phyloP scores from a whole-genome alignment of 2,113 vertebrate species.

The Aspiorhynchus laticeps region DNA sequence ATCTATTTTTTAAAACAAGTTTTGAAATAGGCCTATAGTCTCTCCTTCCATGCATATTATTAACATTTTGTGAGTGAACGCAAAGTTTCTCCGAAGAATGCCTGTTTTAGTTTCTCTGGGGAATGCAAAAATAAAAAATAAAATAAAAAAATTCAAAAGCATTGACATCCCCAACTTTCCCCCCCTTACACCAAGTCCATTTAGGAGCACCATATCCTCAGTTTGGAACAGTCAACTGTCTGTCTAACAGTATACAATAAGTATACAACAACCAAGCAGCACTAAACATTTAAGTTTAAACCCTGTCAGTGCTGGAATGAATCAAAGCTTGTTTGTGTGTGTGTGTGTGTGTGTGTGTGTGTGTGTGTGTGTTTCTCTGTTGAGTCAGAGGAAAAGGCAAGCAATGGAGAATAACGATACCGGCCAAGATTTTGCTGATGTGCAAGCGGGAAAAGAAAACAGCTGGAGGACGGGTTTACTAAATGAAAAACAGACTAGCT shows the following conservation, averaged over 20 bases:
- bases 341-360: slow-evolving; percentile 1
- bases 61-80: no score
- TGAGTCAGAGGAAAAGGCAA: slow-evolving; percentile 52
- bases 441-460: slow-evolving; percentile 51
- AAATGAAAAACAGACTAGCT: slow-evolving; percentile 63
- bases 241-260: background rate
- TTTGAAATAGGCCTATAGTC: no score
- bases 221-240: background rate
- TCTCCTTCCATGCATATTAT: no score
- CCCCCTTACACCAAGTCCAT: background rate
- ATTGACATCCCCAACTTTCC: no score
- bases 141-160: no score
- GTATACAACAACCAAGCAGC: background rate
- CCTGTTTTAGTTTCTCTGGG: no score
- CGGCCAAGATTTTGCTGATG: slow-evolving; percentile 50
- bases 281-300: background rate
- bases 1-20: no score
- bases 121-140: no score
- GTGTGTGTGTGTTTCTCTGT: slow-evolving; percentile 16
- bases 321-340: background rate
- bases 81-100: no score
- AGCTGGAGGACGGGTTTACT: slow-evolving; percentile 52
- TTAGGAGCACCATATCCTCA: background rate
- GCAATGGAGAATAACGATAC: slow-evolving; percentile 32
- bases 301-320: slow-evolving; percentile 3